Conservation (phyloP, 2,888 invertebrate genomes). For the Orthosia cruda region DNA sequence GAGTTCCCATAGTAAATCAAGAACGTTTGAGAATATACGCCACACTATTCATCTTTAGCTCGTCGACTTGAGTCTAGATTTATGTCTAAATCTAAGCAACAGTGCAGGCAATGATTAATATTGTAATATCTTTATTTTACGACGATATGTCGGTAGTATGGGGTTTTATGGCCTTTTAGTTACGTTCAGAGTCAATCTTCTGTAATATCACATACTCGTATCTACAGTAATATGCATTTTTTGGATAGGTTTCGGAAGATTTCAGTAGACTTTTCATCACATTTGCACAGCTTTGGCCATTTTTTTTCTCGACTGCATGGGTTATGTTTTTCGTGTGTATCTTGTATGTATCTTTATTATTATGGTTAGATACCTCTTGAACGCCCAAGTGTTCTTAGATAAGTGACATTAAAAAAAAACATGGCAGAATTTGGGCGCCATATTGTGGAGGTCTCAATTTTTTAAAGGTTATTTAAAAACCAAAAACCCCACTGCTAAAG, state of each 20-base stretch:
- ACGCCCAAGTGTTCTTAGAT: too few species aligned
- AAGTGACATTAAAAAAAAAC: too few species aligned
- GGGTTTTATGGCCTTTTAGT: constrained; percentile 14
- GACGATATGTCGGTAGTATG: constrained; percentile 37
- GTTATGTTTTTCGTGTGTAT: too few species aligned
- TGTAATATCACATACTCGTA: too few species aligned
- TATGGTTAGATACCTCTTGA: too few species aligned
- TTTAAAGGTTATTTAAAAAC: too few species aligned
- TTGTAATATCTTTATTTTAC: constrained; percentile 54
- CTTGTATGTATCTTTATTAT: too few species aligned
- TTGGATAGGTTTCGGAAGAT: background rate
- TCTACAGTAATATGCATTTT: constrained; percentile 6
- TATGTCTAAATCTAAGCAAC: constrained; percentile 60
- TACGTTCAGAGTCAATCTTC: constrained; percentile 16
- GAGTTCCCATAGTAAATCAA: constrained; percentile 45
- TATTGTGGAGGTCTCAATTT: too few species aligned
- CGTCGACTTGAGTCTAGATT: constrained; percentile 57
- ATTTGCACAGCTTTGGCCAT: too few species aligned
- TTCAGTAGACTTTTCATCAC: background rate
- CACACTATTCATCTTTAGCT: constrained; percentile 54
- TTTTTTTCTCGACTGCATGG: too few species aligned
- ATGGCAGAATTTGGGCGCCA: too few species aligned
- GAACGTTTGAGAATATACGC: constrained; percentile 41
- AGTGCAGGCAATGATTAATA: constrained; percentile 53
- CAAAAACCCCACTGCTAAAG: too few species aligned